Base-by-base conservation (phyloP, 2,797 vertebrate species). In the Enteromius viviparus region DNA sequence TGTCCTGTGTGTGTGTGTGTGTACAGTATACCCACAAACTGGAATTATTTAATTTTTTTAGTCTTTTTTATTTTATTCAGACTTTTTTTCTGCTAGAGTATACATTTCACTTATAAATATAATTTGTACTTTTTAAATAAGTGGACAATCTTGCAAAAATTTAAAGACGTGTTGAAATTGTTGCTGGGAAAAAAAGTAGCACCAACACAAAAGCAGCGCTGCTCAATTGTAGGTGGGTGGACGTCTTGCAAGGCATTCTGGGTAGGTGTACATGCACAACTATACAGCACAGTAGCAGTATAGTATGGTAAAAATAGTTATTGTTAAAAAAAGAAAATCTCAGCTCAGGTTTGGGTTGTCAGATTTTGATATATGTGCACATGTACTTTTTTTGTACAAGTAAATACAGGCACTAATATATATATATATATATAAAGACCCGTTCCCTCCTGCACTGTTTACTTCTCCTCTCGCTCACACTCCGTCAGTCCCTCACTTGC, bases 401-500 rank as follows among this genome's bases (percentile, higher is more conserved):
- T 88, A 72, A 75, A 76, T 21, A 21, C 14, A 79, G 49, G n/a
- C 45, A 32, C 11, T 42, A 68, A 37, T 37, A 68, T 37, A 37
- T 66, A 60, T 37, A 37, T 66, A 60, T 42, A 42, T 45, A 47
- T 14, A 47, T 47, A 47, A 88, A 84, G 72, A 85, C 60, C 55
- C 84, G 14, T 64, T 80, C 45, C 42, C 78, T 37, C 72, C 78
- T 68, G 55, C 76, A 76, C 17, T 15, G 6, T 64, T 32, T 64
- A 64, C 29, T 64, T 64, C 62, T 29, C 29, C 29, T 3, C 62
- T 78, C 84, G n/a, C 85, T 77, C 84, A 88, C 83, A 91, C 76
- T 66, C 91, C 91, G 88, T 90, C 89, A 76, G 55, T 69, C 64
- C 55, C 53, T 53, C 76, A 69, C 79, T 40, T 34, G 32, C 80